Evolutionary conservation across 2,888 invertebrate genomes (phyloP), one percentile per base, ranked within the genome.

Genomic region (Phengaris arion): DNA sequence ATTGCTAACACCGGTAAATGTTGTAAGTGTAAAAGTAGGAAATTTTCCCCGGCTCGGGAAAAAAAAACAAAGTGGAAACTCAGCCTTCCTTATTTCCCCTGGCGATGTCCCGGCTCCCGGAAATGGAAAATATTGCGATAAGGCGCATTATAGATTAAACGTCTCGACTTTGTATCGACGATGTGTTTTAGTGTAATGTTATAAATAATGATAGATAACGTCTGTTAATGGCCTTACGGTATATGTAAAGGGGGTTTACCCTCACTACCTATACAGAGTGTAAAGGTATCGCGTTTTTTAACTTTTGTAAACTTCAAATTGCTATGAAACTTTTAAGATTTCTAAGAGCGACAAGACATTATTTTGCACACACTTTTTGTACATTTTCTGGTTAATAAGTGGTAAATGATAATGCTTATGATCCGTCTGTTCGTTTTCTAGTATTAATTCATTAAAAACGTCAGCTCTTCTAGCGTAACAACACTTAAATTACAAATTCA

Each of bases 91-190:
- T 93, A 94, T 94, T 93, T 94, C 94, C 94, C 94, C 83, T 90
- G 94, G 85, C 93, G 93, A 89, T 87, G 83, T 84, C 87, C 87
- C 84, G 82, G 80, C 87, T 87, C 87, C 87, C 85, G 93, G 92
- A 93, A 94, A 93, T 93, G 93, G 93, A 91, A 93, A 94, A 94
- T 93, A 94, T 94, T 89, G 93, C 92, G 93, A 94, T 94, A 94
- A 94, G 93, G 87, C 86, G 87, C 93, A 93, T 94, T 94, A 93
- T 90, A 92, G 91, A 93, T 93, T 93, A 93, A 92, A 92, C 89
- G 88, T 86, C 88, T 88, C 86, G 82, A 85, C 85, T 87, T 88
- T 64, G 64, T 64, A 64, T 64, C 64, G 64, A 64, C 52, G 52
- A 52, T 52, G 8, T 64, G 64, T 64, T 64, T 64, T 45, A 59